Conservation (phyloP, 2,888 invertebrate species). For the Meteorus cinctellus region DNA sequence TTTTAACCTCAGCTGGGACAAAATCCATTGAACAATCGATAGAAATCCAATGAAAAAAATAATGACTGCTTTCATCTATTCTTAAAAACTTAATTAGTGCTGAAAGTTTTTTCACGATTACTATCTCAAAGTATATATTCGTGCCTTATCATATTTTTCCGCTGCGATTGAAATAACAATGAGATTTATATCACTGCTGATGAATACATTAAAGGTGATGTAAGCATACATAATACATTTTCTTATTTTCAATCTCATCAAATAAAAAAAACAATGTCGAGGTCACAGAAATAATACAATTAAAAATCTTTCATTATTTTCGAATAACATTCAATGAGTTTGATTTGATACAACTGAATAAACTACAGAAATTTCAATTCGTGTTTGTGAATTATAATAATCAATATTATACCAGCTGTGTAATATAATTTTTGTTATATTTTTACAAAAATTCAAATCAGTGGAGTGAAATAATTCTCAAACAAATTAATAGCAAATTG, state of each 20-base stretch:
- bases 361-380: background rate
- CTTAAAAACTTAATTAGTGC: too few relatives aligned
- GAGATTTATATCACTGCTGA: background rate
- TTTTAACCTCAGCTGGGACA: too few relatives aligned
- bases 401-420: too few relatives aligned
- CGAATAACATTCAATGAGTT: background rate
- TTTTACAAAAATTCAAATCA: too few relatives aligned
- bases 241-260: too few relatives aligned
- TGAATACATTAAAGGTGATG: background rate
- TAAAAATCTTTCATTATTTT: background rate
- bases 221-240: background rate
- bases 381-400: background rate
- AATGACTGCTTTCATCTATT: too few relatives aligned
- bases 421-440: too few relatives aligned
- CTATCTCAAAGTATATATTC: background rate
- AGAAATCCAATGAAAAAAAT: too few relatives aligned
- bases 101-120: background rate
- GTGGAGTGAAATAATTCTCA: too few relatives aligned
- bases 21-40: too few relatives aligned
- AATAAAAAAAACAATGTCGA: background rate
- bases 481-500: too few relatives aligned
- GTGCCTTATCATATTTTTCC: background rate
- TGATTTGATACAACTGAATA: background rate
- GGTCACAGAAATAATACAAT: background rate
- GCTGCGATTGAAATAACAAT: background rate